A percentile compares a stretch with the other conserved stretches of the same genome.
phyloP scores from a whole-genome alignment of 2,888 invertebrate genomes.

The Microchrysa polita region DNA sequence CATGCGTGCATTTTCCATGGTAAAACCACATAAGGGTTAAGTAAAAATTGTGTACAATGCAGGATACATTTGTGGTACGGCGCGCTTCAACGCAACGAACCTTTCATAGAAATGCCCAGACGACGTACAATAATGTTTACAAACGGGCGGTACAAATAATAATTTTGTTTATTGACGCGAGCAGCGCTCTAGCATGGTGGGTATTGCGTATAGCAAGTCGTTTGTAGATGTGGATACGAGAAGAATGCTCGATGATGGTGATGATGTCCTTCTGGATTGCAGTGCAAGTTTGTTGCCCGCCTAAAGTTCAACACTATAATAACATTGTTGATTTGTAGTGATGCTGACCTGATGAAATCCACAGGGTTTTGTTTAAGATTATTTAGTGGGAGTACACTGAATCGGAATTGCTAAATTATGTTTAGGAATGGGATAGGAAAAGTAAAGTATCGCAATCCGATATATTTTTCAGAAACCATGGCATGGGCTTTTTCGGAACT shows the following conservation, averaged over 20 bases:
- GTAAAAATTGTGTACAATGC: background rate
- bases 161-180: background rate
- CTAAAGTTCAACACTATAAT: background rate
- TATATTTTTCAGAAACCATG: no score
- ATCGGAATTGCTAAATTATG: no score
- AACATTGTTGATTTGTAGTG: no score
- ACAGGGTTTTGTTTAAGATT: no score
- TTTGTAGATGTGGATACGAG: background rate
- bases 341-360: no score
- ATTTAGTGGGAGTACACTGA: no score
- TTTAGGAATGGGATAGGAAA: no score
- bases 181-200: background rate
- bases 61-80: background rate
- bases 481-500: no score
- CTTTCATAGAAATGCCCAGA: background rate
- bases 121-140: background rate
- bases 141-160: conserved; percentile 4
- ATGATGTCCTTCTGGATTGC: background rate
- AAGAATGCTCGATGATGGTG: background rate
- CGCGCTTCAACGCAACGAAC: no score
- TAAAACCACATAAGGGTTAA: conserved; percentile 5
- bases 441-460: no score
- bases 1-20: background rate
- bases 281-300: no score
- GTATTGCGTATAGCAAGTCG: background rate